Evolutionary conservation across 1,140 invertebrate genomes (phyloP).

Genomic region (Drosophila pectinifera): DNA sequence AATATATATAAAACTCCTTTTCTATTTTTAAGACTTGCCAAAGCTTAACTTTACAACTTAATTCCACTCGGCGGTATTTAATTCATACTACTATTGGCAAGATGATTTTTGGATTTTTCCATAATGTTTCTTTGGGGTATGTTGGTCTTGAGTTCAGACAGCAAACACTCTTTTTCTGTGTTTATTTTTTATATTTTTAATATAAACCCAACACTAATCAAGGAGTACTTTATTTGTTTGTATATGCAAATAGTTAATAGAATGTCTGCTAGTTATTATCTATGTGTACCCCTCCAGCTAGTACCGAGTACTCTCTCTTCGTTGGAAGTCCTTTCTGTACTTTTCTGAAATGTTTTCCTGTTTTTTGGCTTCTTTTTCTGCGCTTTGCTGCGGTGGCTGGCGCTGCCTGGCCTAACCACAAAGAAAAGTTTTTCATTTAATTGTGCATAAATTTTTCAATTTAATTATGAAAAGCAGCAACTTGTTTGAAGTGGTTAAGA

Average conservation of each 20-base stretch:
- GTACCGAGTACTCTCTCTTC: not conserved
- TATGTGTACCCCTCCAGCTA: not conserved
- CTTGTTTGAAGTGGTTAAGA: conserved; percentile 79
- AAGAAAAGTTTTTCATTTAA: conserved; percentile 82
- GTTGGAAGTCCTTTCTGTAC: not conserved
- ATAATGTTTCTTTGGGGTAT: no score
- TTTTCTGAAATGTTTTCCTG: not conserved
- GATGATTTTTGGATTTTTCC: no score
- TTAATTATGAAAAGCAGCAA: conserved; percentile 83
- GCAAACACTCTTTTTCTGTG: no score
- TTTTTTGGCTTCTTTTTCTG: conserved; percentile 28
- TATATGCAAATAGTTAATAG: not conserved
- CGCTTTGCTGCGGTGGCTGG: conserved; percentile 25
- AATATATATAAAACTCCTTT: not conserved
- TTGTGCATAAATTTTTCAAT: conserved; percentile 83
- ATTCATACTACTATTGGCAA: no score
- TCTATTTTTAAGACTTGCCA: not conserved
- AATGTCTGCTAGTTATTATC: no score
- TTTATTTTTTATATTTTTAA: no score
- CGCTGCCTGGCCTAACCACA: conserved; percentile 50
- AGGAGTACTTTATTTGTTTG: no score
- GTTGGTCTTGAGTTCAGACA: not conserved
- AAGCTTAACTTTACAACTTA: not conserved
- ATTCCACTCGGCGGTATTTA: not conserved
- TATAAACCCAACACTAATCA: no score